Base-by-base conservation (phyloP, 2,113 vertebrate genomes). In the Hydrolagus affinis region DNA sequence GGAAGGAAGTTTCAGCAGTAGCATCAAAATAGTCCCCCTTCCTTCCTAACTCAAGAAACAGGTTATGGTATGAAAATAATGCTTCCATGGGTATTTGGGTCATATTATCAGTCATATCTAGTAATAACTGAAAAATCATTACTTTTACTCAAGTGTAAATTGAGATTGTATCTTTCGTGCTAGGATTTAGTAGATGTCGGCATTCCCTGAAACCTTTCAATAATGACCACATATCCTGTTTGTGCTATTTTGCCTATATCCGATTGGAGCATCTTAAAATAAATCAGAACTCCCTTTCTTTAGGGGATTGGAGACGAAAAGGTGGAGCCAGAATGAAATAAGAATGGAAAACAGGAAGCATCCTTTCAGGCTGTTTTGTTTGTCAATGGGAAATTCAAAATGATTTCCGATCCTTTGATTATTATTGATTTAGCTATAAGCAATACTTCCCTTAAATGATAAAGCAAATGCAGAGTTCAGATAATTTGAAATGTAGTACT, bases 341-440 rank as follows among this genome's bases (percentile, higher is more conserved):
- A 62, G 60, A 83, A 32, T 66, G 28, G 62, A 66, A 83, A 83
- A 32, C 60, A 83, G 77, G 77, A 83, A 83, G 28, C 32, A 83
- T 66, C 25, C 15, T 83, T 83, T 23, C 62, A 9, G 25, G 23
- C 28, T 17, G 60, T 12, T 23, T 44, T 44, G 64, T 14, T 64
- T 28, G 77, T 23, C 28, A 83, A 83, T 68, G 62, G 62, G 28
- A 66, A 83, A 66, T 66, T 83, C 78, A 83, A 83, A 66, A 19
- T 83, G 28, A 68, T 83, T 83, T 83, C 66, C 62, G 11, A 32
- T 19, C 78, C 62, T 21, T n/a, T n/a, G n/a, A n/a, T n/a, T n/a
- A 68, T 83, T 8, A 30, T 15, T 66, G 59, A 83, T 83, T 83
- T 83, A 66, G 25, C 60, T 83, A 66, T 30, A 80, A 80, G 28